Conservation (phyloP, 1,140 invertebrate genomes). For the Grapholita molesta region DNA sequence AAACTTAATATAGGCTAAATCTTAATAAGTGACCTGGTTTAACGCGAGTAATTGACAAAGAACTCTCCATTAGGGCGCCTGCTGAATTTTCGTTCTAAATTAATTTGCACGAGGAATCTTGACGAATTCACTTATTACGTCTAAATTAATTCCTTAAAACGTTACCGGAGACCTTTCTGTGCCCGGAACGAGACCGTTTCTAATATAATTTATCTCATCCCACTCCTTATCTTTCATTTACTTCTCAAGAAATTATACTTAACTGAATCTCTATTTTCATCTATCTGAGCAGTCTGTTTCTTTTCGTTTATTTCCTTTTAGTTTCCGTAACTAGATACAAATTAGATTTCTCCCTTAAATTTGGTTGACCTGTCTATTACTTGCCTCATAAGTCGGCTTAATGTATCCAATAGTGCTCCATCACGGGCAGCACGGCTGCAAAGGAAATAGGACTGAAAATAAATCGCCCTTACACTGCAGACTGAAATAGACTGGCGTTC, state of each 20-base stretch:
- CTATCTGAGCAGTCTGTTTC: not conserved
- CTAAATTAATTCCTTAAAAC: conserved; percentile 38
- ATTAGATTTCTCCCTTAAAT: not conserved
- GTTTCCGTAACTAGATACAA: not conserved
- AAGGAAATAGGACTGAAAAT: conserved; percentile 73
- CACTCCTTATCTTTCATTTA: conserved; percentile 40
- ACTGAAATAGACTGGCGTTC: conserved; percentile 67
- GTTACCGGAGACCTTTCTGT: conserved; percentile 30
- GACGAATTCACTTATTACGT: conserved; percentile 40
- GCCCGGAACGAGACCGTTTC: conserved; percentile 31
- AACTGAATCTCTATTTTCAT: not conserved
- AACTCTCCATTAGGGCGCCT: conserved; percentile 25
- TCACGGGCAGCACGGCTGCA: conserved; percentile 41
- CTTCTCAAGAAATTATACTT: conserved; percentile 31
- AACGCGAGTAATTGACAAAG: conserved; percentile 15
- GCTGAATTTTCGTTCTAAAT: conserved; percentile 29
- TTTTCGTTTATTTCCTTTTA: not conserved
- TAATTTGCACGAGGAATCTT: conserved; percentile 38
- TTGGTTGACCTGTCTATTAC: conserved; percentile 11
- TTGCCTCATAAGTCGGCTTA: conserved; percentile 21
- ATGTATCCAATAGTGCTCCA: conserved; percentile 35
- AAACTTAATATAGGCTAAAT: not conserved
- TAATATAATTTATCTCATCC: conserved; percentile 47
- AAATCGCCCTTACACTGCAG: conserved; percentile 67
- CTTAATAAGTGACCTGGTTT: not conserved